Conservation (phyloP, 2,888 invertebrate genomes). For the Ganaspis brasiliensis region DNA sequence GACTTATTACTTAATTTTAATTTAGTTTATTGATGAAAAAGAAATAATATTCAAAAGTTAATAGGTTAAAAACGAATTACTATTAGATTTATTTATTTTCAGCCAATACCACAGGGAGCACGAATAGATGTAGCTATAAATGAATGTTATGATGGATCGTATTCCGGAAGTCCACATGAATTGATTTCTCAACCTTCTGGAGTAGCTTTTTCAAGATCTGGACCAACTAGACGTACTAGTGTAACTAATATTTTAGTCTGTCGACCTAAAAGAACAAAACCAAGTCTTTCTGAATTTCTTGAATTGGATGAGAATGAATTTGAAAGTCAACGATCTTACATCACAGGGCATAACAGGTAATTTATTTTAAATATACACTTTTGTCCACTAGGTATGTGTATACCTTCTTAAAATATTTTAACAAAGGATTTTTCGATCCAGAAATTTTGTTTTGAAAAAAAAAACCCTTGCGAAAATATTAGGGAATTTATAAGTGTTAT, state of each 20-base stretch:
- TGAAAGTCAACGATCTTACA: constrained; percentile 93
- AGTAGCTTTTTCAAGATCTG: constrained; percentile 86
- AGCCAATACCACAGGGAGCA: constrained; percentile 90
- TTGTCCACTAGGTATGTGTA: no score
- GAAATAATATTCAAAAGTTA: no score
- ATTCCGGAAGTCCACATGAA: constrained; percentile 95
- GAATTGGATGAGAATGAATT: constrained; percentile 93
- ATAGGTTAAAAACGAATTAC: no score
- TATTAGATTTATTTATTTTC: no score
- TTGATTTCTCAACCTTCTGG: constrained; percentile 89
- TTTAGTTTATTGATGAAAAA: no score
- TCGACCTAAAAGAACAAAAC: constrained; percentile 85
- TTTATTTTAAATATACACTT: neutral
- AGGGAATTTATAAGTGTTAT: no score
- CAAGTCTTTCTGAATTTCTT: constrained; percentile 92
- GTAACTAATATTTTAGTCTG: constrained; percentile 91
- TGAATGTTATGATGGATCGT: constrained; percentile 97
- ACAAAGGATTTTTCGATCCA: no score
- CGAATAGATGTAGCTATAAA: constrained; percentile 97
- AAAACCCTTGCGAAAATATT: no score
- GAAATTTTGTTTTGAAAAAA: no score
- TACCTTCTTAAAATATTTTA: no score
- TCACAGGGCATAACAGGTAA: constrained; percentile 93
- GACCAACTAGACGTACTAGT: constrained; percentile 88
- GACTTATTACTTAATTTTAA: neutral